Base-by-base conservation (phyloP, 1,140 invertebrate genomes). In the Penaeus chinensis region DNA sequence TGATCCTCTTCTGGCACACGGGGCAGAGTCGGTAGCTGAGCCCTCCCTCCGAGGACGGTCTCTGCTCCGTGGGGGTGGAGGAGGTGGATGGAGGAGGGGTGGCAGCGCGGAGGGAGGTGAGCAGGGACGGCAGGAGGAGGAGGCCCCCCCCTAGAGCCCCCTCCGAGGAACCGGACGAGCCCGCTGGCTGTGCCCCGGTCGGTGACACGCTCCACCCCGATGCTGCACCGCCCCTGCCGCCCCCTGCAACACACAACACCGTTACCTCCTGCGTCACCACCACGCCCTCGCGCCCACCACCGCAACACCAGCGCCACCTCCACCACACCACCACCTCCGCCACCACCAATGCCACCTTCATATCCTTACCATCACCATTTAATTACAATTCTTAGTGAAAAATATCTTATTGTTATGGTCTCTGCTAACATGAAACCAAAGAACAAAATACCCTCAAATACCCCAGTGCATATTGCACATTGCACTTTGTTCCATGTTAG, bases 41-140 rank as follows among this genome's bases (percentile, higher is more conserved):
- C 27, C 87, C 89, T 37, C 89, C 99, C 97, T 98, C 99, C 93
- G 99, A 77, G 80, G 79, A 77, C 66, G 80, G 80, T 37, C 71
- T 62, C 69, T 87, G 86, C 54, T 87, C 86, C 62, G 82, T 69
- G 60, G 80, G 77, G 62, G 84, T 79, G 84, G 84, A 85, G 74
- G 84, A 85, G 63, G 86, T 87, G 86, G 86, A 87, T 82, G 86
- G 86, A 82, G 86, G 86, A 47, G 86, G 86, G n/a, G 86, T 87
- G 86, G 86, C 63, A 71, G 80, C 69, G 61, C 86, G 80, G 37
- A 87, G 81, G 86, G 86, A 77, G 86, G 86, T 87, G 65, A 87
- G 81, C 66, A 87, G 86, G 86, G 86, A 87, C 69, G 86, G 86
- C 80, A 87, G 81, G 66, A 87, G 86, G 69, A 87, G 86, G 62